Evolutionary conservation across 2,113 vertebrate species (phyloP).

Genomic region (Chascanopsetta lugubris): DNA sequence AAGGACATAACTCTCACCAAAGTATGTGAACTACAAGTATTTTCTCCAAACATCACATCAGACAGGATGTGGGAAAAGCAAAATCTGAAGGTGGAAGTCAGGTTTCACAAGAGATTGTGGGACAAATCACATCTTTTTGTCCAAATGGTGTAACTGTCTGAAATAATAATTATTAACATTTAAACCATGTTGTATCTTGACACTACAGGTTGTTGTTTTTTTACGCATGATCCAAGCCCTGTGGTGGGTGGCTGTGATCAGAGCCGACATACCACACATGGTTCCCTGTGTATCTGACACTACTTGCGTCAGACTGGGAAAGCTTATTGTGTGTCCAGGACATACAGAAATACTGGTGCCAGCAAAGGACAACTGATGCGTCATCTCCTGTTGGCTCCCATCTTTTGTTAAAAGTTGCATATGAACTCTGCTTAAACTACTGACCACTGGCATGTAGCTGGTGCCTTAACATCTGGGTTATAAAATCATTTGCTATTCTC

Average conservation of each 20-base stretch:
- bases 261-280: neutral
- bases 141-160: no score
- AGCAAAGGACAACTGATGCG: conserved; percentile 6
- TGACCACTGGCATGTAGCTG: neutral
- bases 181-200: neutral
- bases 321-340: neutral
- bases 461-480: neutral
- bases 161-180: no score
- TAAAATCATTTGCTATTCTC: neutral
- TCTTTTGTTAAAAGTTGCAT: conserved; percentile 20
- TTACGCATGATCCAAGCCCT: neutral
- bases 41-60: neutral
- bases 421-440: neutral
- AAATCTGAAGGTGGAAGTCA: neutral
- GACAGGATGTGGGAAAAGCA: no score
- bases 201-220: neutral
- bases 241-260: neutral
- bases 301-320: neutral
- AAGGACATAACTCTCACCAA: neutral
- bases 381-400: neutral
- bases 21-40: neutral
- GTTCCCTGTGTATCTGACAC: neutral
- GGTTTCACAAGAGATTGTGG: neutral
- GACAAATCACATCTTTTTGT: neutral
- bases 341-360: neutral